Evolutionary conservation across 2,888 invertebrate species (phyloP).

Genomic region (Zygogramma bicolorata): DNA sequence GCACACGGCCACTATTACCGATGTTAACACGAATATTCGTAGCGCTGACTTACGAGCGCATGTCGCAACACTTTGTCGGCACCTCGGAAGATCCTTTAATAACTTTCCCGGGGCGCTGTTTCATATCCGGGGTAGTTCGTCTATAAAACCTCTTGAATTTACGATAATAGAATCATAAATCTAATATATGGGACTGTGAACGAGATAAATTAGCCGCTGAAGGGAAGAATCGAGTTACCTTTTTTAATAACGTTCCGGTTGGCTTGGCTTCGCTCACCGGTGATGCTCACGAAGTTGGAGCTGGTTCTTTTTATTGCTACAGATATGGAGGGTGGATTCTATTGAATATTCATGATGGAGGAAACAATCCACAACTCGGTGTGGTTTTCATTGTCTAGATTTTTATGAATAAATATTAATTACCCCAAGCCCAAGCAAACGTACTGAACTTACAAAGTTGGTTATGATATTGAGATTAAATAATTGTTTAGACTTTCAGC

Average conservation of each 20-base stretch:
- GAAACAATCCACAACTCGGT: too few relatives aligned
- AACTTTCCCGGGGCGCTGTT: slow-evolving; percentile 12
- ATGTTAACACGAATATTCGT: slow-evolving; percentile 33
- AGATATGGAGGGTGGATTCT: not conserved
- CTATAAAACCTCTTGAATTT: slow-evolving; percentile 19
- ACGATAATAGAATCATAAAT: slow-evolving; percentile 28
- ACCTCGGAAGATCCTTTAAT: slow-evolving; percentile 15
- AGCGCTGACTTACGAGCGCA: slow-evolving; percentile 23
- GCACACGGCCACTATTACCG: slow-evolving; percentile 10
- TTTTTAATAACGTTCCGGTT: not conserved
- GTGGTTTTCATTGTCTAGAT: too few relatives aligned
- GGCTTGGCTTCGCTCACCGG: not conserved
- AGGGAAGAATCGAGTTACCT: not conserved
- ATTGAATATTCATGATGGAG: too few relatives aligned
- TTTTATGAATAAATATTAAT: too few relatives aligned
- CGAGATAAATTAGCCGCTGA: slow-evolving; percentile 12
- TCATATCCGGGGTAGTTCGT: slow-evolving; percentile 20
- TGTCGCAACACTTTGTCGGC: slow-evolving; percentile 31
- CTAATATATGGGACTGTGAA: slow-evolving; percentile 13
- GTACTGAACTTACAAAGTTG: too few relatives aligned
- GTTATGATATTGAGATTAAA: too few relatives aligned
- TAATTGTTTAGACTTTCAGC: too few relatives aligned
- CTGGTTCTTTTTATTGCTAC: not conserved
- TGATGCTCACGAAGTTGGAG: not conserved
- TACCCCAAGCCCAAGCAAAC: too few relatives aligned